Conservation (phyloP, 1,140 invertebrate species). For the Drosophila serrata region DNA sequence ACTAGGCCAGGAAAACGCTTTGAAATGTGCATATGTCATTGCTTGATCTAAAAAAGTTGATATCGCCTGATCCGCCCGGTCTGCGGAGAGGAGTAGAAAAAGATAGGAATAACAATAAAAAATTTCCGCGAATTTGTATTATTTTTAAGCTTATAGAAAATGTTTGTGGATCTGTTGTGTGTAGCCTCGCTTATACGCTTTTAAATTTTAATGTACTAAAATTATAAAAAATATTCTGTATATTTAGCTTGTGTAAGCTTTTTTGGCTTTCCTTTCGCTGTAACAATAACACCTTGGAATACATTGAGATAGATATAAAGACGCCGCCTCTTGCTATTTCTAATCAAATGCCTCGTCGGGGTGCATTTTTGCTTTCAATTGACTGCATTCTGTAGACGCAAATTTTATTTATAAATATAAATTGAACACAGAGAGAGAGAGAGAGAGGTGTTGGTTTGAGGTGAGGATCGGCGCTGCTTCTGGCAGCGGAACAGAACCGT, state of each 20-base stretch:
- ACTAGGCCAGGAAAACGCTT: too few relatives aligned
- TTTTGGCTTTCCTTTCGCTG: slow-evolving; percentile 21
- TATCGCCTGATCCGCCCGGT: too few relatives aligned
- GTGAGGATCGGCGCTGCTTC: slow-evolving; percentile 1
- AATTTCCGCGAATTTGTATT: slow-evolving; percentile 70
- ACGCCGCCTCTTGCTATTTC: slow-evolving; percentile 14
- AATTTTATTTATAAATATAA: slow-evolving; percentile 73
- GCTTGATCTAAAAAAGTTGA: too few relatives aligned
- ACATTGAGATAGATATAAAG: slow-evolving; percentile 13
- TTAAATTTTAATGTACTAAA: slow-evolving; percentile 38
- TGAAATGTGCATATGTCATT: too few relatives aligned
- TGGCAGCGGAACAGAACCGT: slow-evolving; percentile 29
- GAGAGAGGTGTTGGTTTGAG: slow-evolving; percentile 1
- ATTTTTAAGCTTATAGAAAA: slow-evolving; percentile 19
- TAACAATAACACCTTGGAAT: slow-evolving; percentile 14
- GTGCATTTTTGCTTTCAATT: slow-evolving; percentile 70
- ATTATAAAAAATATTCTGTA: slow-evolving; percentile 31
- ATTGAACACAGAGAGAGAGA: slow-evolving; percentile 39
- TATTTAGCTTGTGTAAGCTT: slow-evolving; percentile 25
- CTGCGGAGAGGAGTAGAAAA: neutral
- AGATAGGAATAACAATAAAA: slow-evolving; percentile 8
- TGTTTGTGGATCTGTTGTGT: slow-evolving; percentile 8
- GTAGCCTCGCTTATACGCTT: slow-evolving; percentile 20
- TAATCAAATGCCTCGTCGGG: slow-evolving; percentile 25
- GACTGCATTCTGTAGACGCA: slow-evolving; percentile 70